Evolutionary conservation across 1,140 invertebrate genomes (phyloP).

Genomic region (Pseudomyrmex flavicornis): DNA sequence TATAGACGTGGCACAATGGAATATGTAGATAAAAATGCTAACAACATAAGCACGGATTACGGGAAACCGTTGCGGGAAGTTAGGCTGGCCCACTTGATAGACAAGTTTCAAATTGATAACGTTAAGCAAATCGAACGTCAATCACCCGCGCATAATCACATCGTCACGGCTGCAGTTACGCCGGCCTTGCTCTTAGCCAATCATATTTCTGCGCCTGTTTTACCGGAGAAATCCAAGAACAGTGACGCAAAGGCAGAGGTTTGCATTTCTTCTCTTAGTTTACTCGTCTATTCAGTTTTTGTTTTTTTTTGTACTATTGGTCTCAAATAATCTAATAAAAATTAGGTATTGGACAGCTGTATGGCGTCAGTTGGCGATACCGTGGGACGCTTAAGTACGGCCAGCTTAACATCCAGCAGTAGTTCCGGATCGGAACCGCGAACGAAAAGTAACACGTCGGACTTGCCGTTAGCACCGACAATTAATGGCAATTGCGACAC

Average conservation of each 20-base stretch:
- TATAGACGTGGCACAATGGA: constrained; percentile 82
- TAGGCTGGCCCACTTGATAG: constrained; percentile 76
- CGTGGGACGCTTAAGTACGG: constrained; percentile 83
- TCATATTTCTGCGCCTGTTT: constrained; percentile 75
- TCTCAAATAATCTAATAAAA: constrained; percentile 26
- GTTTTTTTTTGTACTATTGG: not conserved
- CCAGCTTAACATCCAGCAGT: constrained; percentile 85
- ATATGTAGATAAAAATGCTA: constrained; percentile 85
- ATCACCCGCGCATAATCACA: constrained; percentile 64
- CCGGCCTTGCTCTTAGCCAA: constrained; percentile 78
- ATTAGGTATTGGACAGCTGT: constrained; percentile 69
- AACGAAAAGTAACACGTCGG: constrained; percentile 71
- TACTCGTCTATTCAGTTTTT: not conserved
- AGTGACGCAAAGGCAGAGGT: constrained; percentile 78
- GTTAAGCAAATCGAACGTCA: constrained; percentile 74
- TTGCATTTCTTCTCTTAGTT: constrained; percentile 24
- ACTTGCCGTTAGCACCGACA: constrained; percentile 66
- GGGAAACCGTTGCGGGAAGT: constrained; percentile 76
- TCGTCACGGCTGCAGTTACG: constrained; percentile 60
- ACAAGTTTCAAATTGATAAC: constrained; percentile 81
- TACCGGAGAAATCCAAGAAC: constrained; percentile 77
- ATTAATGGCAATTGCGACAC: constrained; percentile 74
- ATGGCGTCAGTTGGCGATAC: constrained; percentile 57
- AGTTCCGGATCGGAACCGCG: constrained; percentile 82
- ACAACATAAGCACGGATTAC: constrained; percentile 77